Base-by-base conservation (phyloP, 2,113 vertebrate species). In the Trogon melanurus region DNA sequence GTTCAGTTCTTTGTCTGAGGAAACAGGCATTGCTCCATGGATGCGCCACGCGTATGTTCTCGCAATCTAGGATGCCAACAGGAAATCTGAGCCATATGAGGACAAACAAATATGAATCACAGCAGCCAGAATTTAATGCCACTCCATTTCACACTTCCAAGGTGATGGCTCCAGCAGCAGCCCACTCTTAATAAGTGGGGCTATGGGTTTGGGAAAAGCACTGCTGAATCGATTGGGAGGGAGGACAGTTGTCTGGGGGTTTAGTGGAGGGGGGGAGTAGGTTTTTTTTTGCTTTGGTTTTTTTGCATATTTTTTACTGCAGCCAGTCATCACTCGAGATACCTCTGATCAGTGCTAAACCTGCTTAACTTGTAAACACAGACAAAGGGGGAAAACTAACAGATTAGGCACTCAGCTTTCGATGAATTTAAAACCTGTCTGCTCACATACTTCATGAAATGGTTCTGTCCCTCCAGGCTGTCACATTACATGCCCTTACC, bases 41-140 rank as follows among this genome's bases (percentile, higher is more conserved):
- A 94, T 73, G 78, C 1, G 1, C 92, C 30, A 34, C 79, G 95
- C 29, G 5, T 79, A 89, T 97, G 97, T 92, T 97, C 92, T 94
- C 91, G 74, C 65, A 6, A 64, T 92, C 94, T 96, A 95, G 95
- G 96, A 91, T 97, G 96, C 96, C 97, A 98, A 94, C 96, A 98
- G 97, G 97, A 96, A 97, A 50, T 82, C 66, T 57, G 45, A 95
- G 92, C 91, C 93, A 41, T 61, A 72, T 47, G 85, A 95, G 96
- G 95, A 95, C 95, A 98, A 97, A 96, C 91, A 94, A 93, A 95
- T 45, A 88, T 92, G 90, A 97, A 72, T 96, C 95, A 94, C 53
- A 91, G 69, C 64, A 95, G 75, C 51, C 91, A 96, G 93, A 86
- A 80, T 36, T 90, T 82, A 73, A 85, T 88, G 85, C 64, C 71